Base-by-base conservation (phyloP, 1,140 invertebrate species). In the Heliconius melpomene region DNA sequence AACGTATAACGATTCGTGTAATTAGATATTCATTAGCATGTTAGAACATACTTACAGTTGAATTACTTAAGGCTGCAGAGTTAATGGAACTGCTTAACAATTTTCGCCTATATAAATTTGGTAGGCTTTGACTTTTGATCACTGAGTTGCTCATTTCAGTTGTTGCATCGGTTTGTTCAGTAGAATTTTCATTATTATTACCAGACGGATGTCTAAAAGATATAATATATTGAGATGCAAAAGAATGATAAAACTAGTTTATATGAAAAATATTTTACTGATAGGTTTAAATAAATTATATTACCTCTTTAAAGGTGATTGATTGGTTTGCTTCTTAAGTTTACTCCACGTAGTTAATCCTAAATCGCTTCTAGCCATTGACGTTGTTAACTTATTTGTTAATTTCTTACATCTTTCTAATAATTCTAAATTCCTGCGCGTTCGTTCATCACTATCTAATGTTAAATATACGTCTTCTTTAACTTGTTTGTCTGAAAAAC, bases 301-400 rank as follows among this genome's bases (percentile, higher is more conserved):
- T 52, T 89, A 95, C 94, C 94, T 94, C 80, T 90, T 91, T 85
- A 95, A 91, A 78, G 94, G 94, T 78, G 93, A 93, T 82, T 95
- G 90, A 85, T 86, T 92, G 74, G 84, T 93, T 88, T 94, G 95
- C 85, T 96, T 96, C 92, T 97, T 97, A 83, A 98, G 92, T 90
- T 98, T 98, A 92, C 97, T 97, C 97, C 97, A 97, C 7, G 97
- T 97, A 71, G 97, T 98, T 87, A 97, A 97, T 82, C 96, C 96
- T 77, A 97, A 96, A 89, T 98, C 97, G 54, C 97, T 98, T 88
- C 96, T 96, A 72, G 97, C 97, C 97, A 98, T 98, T 78, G 97
- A 97, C 75, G 96, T 95, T 86, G 97, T 96, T 90, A 97, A 85
- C 86, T 93, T 94, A 94, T 94, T 91, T 77, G 92, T 94, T 88